These are phyloP conservation scores for Amia ocellicauda DNA, from an alignment of 2,113 vertebrate species.

Conservation along the genomic window DNA sequence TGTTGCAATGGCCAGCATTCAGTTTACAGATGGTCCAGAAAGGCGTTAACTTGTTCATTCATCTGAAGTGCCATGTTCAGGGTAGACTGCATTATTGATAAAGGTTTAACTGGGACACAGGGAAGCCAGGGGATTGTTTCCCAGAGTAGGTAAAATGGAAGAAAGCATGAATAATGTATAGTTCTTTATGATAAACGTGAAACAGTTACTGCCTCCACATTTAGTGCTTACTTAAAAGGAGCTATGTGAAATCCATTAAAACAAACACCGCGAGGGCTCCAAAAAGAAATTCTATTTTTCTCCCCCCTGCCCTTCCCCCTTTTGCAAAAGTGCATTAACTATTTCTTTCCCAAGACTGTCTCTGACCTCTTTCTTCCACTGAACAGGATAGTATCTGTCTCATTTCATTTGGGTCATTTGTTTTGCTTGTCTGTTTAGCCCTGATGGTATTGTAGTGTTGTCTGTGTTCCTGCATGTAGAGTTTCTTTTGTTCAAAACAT, in stretches of 20 bases:
- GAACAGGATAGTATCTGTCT: no score
- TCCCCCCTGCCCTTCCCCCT: neutral
- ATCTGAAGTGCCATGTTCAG: conserved; percentile 4
- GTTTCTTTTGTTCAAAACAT: no score
- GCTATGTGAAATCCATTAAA: conserved; percentile 2
- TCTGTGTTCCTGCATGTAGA: no score
- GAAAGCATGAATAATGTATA: conserved; percentile 16
- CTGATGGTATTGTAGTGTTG: no score
- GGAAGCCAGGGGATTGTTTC: neutral
- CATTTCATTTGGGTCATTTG: no score
- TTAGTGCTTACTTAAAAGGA: conserved; percentile 18
- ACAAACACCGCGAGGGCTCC: neutral
- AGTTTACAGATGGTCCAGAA: neutral
- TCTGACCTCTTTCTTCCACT: no score
- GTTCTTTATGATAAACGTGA: conserved; percentile 1
- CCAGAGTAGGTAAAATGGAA: neutral
- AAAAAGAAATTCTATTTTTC: conserved; percentile 9
- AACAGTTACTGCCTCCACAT: neutral
- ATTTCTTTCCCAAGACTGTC: neutral
- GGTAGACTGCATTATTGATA: conserved; percentile 18
- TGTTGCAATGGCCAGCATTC: neutral
- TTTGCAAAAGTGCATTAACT: conserved; percentile 9
- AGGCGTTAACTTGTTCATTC: neutral
- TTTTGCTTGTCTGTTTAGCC: no score
- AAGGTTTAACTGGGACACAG: conserved; percentile 6